A percentile compares a stretch with the other conserved stretches of the same genome.
These are phyloP conservation scores for Leucophora obtusa DNA, from an alignment of 2,888 invertebrate genomes.

Conservation along the genomic window DNA sequence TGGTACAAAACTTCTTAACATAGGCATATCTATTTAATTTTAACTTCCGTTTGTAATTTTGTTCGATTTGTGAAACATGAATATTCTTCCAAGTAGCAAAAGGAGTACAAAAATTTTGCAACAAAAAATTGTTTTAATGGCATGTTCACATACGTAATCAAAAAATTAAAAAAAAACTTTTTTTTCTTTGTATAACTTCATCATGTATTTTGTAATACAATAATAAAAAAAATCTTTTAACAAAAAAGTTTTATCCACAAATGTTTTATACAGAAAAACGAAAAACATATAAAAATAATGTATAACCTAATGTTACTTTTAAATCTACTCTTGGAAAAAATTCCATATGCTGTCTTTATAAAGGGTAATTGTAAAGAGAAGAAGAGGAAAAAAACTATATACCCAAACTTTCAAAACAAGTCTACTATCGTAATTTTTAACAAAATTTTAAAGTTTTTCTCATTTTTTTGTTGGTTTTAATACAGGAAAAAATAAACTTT, in stretches of 20 bases:
- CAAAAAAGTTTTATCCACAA: constrained; percentile 7
- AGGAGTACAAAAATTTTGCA: no score
- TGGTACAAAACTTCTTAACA: no score
- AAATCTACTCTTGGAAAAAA: neutral
- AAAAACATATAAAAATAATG: constrained; percentile 30
- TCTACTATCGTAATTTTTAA: constrained; percentile 19
- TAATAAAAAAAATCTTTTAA: neutral
- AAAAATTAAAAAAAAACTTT: constrained; percentile 20
- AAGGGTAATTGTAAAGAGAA: constrained; percentile 1
- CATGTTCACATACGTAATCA: constrained; percentile 13
- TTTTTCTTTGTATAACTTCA: neutral
- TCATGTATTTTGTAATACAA: neutral
- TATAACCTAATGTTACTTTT: constrained; percentile 22
- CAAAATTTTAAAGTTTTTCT: neutral
- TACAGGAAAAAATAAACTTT: neutral
- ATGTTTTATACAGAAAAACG: neutral
- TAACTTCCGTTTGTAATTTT: no score
- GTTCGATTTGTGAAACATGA: no score
- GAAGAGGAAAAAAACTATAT: neutral
- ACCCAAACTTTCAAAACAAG: constrained; percentile 16
- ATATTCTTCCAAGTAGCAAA: no score
- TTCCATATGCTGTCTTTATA: constrained; percentile 24
- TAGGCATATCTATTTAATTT: no score
- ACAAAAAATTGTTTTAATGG: constrained; percentile 27
- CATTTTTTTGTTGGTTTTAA: neutral